Base-by-base conservation (phyloP, 2,888 invertebrate genomes). In the Clostera curtula region DNA sequence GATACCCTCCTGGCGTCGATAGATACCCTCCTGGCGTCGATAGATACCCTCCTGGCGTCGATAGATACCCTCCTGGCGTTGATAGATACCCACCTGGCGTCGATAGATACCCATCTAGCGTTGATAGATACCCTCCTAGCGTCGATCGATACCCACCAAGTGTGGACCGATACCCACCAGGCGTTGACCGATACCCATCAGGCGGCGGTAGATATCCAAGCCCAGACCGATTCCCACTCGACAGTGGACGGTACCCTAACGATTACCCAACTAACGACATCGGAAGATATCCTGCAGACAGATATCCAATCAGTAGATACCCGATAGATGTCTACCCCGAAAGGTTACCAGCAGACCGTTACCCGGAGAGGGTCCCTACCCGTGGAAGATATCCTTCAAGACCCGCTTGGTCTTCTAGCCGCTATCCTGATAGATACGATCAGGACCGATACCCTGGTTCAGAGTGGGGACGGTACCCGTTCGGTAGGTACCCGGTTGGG, bases 341-440 rank as follows among this genome's bases (percentile, higher is more conserved):
- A 19, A 54, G 76, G 48, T 68, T 64, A 36, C 70, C 73, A 0
- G 48, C 43, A 9, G 65, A 69, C 34, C 58, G 73, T 34, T 70
- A 69, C 54, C 73, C 74, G 34, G 72, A 74, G 37, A 59, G 77
- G 54, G 71, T 69, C 45, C 79, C 73, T 12, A 55, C 64, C 15
- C 57, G 71, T 26, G 70, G 68, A 15, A 57, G 73, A 42, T 70
- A 73, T 48, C 82, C 80, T 33, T 49, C 59, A 23, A 52, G 72
- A 44, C 68, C 73, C 12, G 56, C 52, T 20, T 63, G 52, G 55
- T 58, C 51, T 33, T 48, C 69, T 12, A 73, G 56, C 44, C 73
- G 82, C 30, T 72, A 82, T 67, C 77, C 79, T 45, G 86, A 87
- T 38, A 74, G 84, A 39, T 85, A 74, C 62, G 74, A 79, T 53